phyloP scores from a whole-genome alignment of 2,797 vertebrate species.

The Buceros bicornis region DNA sequence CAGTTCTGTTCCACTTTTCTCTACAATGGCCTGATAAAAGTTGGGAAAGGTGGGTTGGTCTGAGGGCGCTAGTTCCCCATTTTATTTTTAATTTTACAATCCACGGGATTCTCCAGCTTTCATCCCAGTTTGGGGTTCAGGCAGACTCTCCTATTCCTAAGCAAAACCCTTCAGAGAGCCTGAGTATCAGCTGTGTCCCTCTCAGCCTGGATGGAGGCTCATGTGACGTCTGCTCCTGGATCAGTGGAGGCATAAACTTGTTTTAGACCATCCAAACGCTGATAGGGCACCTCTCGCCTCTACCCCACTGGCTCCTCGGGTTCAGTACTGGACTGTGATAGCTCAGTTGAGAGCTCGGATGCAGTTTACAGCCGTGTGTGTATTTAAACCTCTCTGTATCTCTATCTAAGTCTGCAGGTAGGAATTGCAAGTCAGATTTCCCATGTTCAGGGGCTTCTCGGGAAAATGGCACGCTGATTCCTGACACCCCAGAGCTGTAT shows the following conservation, averaged over 20 bases:
- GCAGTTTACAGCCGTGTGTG: background rate
- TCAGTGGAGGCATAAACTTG: background rate
- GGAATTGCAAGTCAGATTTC: background rate
- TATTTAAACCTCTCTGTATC: background rate
- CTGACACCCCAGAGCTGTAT: rapidly evolving
- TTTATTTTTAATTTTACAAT: background rate
- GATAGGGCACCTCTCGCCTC: background rate
- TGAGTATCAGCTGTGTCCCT: background rate
- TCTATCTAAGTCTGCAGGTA: background rate
- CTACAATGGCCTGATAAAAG: background rate
- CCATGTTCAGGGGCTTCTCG: background rate
- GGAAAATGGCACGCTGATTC: background rate
- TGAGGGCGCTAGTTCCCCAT: background rate
- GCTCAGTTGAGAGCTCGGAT: background rate
- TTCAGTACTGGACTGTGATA: background rate
- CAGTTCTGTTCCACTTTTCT: background rate
- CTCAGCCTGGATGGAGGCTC: background rate
- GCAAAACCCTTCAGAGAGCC: background rate
- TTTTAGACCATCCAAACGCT: background rate
- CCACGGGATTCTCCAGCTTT: background rate
- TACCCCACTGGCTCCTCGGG: rapidly evolving
- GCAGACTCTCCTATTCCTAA: background rate
- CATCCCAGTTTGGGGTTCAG: background rate
- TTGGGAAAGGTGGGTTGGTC: background rate
- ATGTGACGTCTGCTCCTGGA: background rate